Evolutionary conservation across 2,888 invertebrate genomes (phyloP).

Genomic region (Caenorhabditis japonica): DNA sequence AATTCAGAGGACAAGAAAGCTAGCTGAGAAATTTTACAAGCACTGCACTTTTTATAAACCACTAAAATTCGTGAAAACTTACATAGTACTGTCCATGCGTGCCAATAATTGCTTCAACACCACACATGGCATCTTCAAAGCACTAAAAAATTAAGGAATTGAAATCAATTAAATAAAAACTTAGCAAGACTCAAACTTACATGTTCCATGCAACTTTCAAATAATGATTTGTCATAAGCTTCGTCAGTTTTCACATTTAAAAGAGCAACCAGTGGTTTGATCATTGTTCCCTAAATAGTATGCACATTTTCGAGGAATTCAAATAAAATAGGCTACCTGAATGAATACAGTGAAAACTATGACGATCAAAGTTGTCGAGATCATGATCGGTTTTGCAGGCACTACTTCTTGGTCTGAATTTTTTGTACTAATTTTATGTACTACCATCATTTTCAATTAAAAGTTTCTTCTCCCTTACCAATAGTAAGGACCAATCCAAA

Average conservation of each 20-base stretch:
- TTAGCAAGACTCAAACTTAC: slow-evolving; percentile 36
- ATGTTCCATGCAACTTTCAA: slow-evolving; percentile 61
- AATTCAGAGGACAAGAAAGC: too few relatives aligned
- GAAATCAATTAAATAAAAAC: not conserved
- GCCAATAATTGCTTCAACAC: slow-evolving; percentile 72
- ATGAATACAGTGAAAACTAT: slow-evolving; percentile 99
- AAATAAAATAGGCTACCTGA: slow-evolving; percentile 81
- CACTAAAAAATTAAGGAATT: slow-evolving; percentile 50
- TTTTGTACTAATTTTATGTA: too few relatives aligned
- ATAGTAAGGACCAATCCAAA: slow-evolving; percentile 88
- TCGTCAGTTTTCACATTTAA: slow-evolving; percentile 86
- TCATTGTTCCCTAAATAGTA: slow-evolving; percentile 87
- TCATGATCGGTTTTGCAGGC: slow-evolving; percentile 92
- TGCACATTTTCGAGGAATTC: not conserved
- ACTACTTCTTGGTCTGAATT: slow-evolving; percentile 81
- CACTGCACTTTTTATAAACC: too few relatives aligned
- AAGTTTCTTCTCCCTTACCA: slow-evolving; percentile 43
- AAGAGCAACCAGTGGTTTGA: slow-evolving; percentile 94
- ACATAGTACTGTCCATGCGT: slow-evolving; percentile 66
- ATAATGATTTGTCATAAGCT: slow-evolving; percentile 55
- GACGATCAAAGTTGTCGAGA: slow-evolving; percentile 95
- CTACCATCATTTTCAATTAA: not conserved
- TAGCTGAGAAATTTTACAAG: too few relatives aligned
- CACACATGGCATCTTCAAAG: slow-evolving; percentile 72
- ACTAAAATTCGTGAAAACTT: slow-evolving; percentile 14